Evolutionary conservation across 1,140 invertebrate species (phyloP), one percentile per base, ranked within the genome.

Genomic region (Druon quercuslanigerum): DNA sequence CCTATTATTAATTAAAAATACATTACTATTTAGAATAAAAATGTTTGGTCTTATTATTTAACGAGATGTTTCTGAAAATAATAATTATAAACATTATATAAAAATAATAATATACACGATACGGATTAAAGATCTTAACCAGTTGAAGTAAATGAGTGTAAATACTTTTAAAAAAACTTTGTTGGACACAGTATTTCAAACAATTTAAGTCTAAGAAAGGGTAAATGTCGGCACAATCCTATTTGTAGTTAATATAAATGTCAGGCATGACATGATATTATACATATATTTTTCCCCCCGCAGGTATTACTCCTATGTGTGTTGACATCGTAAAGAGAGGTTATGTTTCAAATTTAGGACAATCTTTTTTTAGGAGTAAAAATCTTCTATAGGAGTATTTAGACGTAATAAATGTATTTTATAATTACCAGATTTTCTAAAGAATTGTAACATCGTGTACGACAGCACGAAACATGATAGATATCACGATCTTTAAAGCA

Each of bases 371-470:
- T 71, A 8, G 17, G 73, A 71, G 60, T 51, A 57, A n/a, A n/a
- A 17, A 71, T 52, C 19, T 57, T 56, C 9, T 6, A 25, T 40
- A 33, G 70, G 6, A 40, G n/a, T 70, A 52, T 40, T 25, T 73
- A 11, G 9, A 66, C n/a, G 14, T 14, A 40, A 40, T 40, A 16
- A 8, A 46, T 40, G 17, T 51, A 51, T 50, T 46, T 17, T 54
- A 20, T 51, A 33, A 78, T 90, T 90, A 92, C 91, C 91, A 87
- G 90, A 82, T 79, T 91, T 92, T 79, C 90, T 92, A 91, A 91
- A 90, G 88, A 92, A 92, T 83, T 91, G 89, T 79, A 92, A 84
- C 91, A 92, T 92, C 79, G 85, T 91, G 87, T 74, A 80, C 81
- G 77, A 81, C 72, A 78, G 77, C 82, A 82, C 73, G 84, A 85